These are phyloP conservation scores for Hemibagrus guttatus DNA, from an alignment of 2,797 vertebrate species.

Conservation along the genomic window DNA sequence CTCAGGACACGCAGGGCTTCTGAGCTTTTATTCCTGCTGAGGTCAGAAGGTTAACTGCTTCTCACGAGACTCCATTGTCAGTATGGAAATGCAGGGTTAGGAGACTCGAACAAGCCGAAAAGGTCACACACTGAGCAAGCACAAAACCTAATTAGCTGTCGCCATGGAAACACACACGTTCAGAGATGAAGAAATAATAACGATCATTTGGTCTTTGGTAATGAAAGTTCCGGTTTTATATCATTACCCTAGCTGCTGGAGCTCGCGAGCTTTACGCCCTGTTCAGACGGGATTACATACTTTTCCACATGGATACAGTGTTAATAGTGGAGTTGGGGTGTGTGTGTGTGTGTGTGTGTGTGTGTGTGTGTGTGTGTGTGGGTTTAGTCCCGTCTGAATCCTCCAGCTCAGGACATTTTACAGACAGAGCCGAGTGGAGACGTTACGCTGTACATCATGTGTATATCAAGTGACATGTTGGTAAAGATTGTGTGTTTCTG, in stretches of 20 bases:
- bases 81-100: conserved; percentile 71
- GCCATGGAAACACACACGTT: conserved; percentile 32
- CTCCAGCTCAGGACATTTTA: not conserved
- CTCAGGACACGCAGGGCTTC: not conserved
- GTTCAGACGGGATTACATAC: not conserved
- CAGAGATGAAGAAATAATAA: not conserved
- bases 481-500: too few species aligned
- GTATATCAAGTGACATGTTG: too few species aligned
- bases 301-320: too few species aligned
- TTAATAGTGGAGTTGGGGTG: too few species aligned
- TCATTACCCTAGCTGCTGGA: not conserved
- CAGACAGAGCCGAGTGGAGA: too few species aligned
- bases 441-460: too few species aligned
- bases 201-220: not conserved
- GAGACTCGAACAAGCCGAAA: conserved; percentile 54
- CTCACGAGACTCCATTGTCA: conserved; percentile 64
- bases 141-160: conserved; percentile 37
- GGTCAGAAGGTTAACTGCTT: conserved; percentile 71
- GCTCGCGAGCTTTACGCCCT: not conserved
- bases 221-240: not conserved
- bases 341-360: too few species aligned
- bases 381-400: not conserved
- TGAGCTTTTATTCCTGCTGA: conserved; percentile 31
- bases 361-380: too few species aligned
- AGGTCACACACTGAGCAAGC: conserved; percentile 36